phyloP scores from a whole-genome alignment of 2,113 vertebrate species.

The Centrocercus urophasianus region DNA sequence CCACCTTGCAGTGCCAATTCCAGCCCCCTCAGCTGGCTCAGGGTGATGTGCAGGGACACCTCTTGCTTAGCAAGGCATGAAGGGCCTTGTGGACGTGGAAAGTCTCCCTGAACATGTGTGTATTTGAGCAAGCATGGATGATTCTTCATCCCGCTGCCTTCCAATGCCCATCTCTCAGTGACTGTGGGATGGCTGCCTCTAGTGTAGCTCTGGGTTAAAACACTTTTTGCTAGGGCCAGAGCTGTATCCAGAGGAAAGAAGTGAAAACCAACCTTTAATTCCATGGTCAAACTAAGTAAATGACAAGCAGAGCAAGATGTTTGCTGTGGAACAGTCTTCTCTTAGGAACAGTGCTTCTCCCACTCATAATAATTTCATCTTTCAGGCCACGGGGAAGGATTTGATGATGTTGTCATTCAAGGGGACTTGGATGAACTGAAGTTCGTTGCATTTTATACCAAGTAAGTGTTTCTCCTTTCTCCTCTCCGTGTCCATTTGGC shows the following conservation, averaged over 20 bases:
- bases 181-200: background rate
- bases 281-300: background rate
- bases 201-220: background rate
- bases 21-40: background rate
- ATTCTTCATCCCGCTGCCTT: background rate
- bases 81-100: background rate
- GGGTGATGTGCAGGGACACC: background rate
- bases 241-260: background rate
- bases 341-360: background rate
- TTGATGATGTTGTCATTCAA: conserved; percentile 97
- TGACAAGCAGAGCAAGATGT: background rate
- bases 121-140: background rate
- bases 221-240: background rate
- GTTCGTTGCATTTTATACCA: conserved; percentile 98
- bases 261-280: background rate
- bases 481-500: background rate
- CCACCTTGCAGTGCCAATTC: background rate
- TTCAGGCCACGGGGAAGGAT: conserved; percentile 94
- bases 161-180: background rate
- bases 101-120: background rate
- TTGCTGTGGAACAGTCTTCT: background rate
- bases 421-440: conserved; percentile 95
- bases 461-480: conserved; percentile 78
- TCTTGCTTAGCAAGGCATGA: background rate
- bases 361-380: background rate